Evolutionary conservation across 35 echinoderm and acorn worm genomes (phyloP).

Genomic region (Ophioderma brevispina): DNA sequence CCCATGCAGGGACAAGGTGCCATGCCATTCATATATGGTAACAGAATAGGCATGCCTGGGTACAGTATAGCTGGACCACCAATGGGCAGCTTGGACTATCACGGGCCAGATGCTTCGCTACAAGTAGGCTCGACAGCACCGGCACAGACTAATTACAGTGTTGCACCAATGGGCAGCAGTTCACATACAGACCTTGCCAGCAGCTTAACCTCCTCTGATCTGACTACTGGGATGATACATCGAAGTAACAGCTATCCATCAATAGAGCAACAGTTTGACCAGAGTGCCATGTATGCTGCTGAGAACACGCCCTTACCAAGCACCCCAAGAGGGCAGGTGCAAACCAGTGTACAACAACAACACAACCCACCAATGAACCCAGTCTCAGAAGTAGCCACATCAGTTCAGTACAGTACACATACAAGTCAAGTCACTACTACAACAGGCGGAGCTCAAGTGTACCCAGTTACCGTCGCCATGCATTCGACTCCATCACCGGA

Average conservation of each 20-base stretch:
- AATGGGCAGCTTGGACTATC: not conserved
- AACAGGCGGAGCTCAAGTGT: not conserved
- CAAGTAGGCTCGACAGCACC: not conserved
- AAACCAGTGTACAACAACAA: not conserved
- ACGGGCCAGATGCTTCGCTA: not conserved
- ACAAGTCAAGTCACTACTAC: not conserved
- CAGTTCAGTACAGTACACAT: not conserved
- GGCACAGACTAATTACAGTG: not conserved
- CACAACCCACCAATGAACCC: not conserved
- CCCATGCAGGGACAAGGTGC: not conserved
- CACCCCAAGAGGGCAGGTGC: not conserved
- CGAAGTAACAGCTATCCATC: conserved; percentile 4
- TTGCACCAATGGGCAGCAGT: not conserved
- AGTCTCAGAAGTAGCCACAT: not conserved
- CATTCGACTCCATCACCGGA: not conserved
- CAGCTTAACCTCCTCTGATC: not conserved
- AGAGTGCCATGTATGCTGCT: not conserved
- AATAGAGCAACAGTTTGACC: not conserved
- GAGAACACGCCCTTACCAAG: not conserved
- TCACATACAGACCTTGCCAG: not conserved
- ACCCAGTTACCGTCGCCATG: not conserved
- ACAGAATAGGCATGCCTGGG: not conserved
- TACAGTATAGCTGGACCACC: not conserved
- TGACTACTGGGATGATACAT: not conserved
- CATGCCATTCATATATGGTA: not conserved